A percentile compares a stretch with the other conserved stretches of the same genome.
phyloP scores from a whole-genome alignment of 2,888 invertebrate genomes.

The Blastobasis lacticolella region DNA sequence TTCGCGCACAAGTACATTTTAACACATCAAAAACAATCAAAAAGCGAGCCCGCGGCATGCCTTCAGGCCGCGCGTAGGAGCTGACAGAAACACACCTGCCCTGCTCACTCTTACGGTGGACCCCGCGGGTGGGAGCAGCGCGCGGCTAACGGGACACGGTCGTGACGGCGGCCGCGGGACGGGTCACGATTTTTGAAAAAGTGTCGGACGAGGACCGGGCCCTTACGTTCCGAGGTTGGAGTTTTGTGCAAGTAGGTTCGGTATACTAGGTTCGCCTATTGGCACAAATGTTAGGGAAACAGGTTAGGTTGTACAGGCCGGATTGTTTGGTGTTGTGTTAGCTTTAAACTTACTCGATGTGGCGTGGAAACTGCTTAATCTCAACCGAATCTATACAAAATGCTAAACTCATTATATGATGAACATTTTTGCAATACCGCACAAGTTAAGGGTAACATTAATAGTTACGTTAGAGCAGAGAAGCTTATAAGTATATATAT shows the following conservation, averaged over 20 bases:
- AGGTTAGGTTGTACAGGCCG: too few relatives aligned
- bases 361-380: too few relatives aligned
- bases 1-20: slow-evolving; percentile 12
- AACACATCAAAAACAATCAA: slow-evolving; percentile 34
- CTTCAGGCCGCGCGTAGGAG: slow-evolving; percentile 22
- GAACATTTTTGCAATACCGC: too few relatives aligned
- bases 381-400: too few relatives aligned
- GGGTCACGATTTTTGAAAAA: slow-evolving; percentile 72
- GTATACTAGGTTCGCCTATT: too few relatives aligned
- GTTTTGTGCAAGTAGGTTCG: slow-evolving; percentile 27
- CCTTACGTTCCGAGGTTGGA: slow-evolving; percentile 38
- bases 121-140: slow-evolving; percentile 36
- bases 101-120: slow-evolving; percentile 26
- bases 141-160: slow-evolving; percentile 57
- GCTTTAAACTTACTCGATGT: too few relatives aligned
- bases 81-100: slow-evolving; percentile 30
- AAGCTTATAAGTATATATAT: too few relatives aligned
- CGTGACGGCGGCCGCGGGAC: slow-evolving; percentile 60
- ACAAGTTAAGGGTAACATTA: too few relatives aligned
- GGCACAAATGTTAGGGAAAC: too few relatives aligned
- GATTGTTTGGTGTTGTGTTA: too few relatives aligned
- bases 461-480: too few relatives aligned
- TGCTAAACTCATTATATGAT: too few relatives aligned
- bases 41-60: slow-evolving; percentile 21
- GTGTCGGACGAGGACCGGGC: slow-evolving; percentile 54